phyloP scores from a whole-genome alignment of 1,140 invertebrate species.

The Platorchestia sp. region DNA sequence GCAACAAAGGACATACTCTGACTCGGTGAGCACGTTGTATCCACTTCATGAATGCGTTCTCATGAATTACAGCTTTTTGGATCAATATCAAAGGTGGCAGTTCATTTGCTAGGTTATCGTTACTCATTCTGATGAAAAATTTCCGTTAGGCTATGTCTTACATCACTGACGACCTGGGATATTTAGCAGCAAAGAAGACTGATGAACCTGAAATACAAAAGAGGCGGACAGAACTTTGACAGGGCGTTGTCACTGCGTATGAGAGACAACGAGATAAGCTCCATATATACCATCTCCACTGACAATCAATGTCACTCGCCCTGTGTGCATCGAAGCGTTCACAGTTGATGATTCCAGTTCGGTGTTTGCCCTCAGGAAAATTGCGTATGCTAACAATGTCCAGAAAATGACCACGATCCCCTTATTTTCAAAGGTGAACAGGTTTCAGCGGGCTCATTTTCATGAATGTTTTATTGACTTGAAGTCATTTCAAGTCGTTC shows the following conservation, averaged over 20 bases:
- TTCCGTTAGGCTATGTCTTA: neutral
- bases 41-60: neutral
- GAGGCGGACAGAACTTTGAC: neutral
- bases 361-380: neutral
- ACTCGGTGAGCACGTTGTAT: neutral
- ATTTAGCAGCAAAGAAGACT: neutral
- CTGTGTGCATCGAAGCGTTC: neutral
- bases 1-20: neutral
- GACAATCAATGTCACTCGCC: neutral
- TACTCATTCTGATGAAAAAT: neutral
- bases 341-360: neutral
- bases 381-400: neutral
- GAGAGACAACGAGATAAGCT: neutral
- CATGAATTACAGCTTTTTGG: neutral
- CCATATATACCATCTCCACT: neutral
- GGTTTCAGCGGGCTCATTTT: neutral
- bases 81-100: neutral
- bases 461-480: too few species aligned
- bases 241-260: neutral
- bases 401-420: neutral
- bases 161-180: neutral
- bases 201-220: neutral
- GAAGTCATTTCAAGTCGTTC: neutral
- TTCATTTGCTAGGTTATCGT: neutral
- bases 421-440: neutral